phyloP scores from a whole-genome alignment of 2,888 invertebrate species.

The Lepetodrilus schrolli region DNA sequence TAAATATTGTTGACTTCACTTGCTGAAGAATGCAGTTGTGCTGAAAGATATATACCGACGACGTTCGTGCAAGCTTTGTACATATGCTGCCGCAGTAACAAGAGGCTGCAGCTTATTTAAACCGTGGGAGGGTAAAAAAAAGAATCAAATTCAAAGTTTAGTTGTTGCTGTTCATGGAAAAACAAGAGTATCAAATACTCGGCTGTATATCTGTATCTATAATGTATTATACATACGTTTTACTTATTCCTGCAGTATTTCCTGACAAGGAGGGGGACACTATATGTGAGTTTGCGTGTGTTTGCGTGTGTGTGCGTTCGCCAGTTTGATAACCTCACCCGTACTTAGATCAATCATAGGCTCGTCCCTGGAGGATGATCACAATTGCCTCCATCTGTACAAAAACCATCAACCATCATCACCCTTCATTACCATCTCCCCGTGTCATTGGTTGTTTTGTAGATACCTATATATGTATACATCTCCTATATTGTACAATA shows the following conservation, averaged over 20 bases:
- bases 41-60: slow-evolving; percentile 10
- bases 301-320: slow-evolving; percentile 15
- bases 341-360: background rate
- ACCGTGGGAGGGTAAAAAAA: slow-evolving; percentile 10
- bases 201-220: slow-evolving; percentile 1
- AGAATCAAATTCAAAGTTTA: slow-evolving; percentile 19
- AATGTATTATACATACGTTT: slow-evolving; percentile 27
- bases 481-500: slow-evolving; percentile 1
- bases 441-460: background rate
- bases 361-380: slow-evolving; percentile 12
- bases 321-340: slow-evolving; percentile 1
- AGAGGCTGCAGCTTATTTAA: slow-evolving; percentile 25
- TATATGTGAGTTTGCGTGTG: background rate
- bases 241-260: slow-evolving; percentile 12
- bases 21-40: background rate
- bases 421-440: background rate
- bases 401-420: too few relatives aligned
- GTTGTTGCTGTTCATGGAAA: background rate
- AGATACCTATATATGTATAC: slow-evolving; percentile 3
- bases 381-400: too few relatives aligned
- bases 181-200: slow-evolving; percentile 26
- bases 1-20: background rate
- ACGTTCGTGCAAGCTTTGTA: slow-evolving; percentile 22
- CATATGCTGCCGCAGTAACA: slow-evolving; percentile 17
- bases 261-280: slow-evolving; percentile 11